Base-by-base conservation (phyloP, 2,888 invertebrate species). In the Acronicta alni region DNA sequence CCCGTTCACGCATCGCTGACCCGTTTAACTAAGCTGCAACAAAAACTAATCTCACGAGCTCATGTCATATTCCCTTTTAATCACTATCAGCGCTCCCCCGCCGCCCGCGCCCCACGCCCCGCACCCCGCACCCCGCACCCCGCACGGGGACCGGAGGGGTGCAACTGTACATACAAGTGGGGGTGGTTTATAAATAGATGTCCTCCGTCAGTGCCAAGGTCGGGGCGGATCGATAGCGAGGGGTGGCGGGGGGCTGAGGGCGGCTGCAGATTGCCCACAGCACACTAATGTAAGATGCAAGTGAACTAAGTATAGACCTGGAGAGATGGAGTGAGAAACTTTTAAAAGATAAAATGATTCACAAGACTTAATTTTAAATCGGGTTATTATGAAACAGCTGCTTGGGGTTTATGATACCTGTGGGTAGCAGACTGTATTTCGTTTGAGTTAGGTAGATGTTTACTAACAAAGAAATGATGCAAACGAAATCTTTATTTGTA, bases 191-290 rank as follows among this genome's bases (percentile, higher is more conserved):
- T 87, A 88, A 89, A 89, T 88, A 88, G 86, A 66, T 79, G 88
- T 82, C 89, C 89, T 88, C 82, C 76, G 83, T 87, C 89, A 90
- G 82, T 89, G 90, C 89, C 90, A 90, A 89, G 90, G 90, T 89
- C 89, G 88, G 76, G 37, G 71, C 61, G 59, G 87, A 79, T 89
- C 84, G 85, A 84, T 85, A 68, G 41, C 17, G 52, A 43, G 54
- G 17, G 16, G 15, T 15, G 16, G 35, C 7, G n/a, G 26, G 44
- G 6, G 38, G 46, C n/a, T n/a, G 0, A 35, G 41, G 42, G 23
- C 16, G 15, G n/a, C 30, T 6, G 17, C 38, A 14, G 16, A 12
- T 2, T 35, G 41, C 9, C 18, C 12, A 16, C 17, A 14, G 35
- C 38, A n/a, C 37, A 32, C 42, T 16, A 7, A 35, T 38, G 30